Evolutionary conservation across 64 coral and sea anemone species (phyloP), one percentile per base, ranked within the genome.

Genomic region (Dendrophyllia cribrosa): DNA sequence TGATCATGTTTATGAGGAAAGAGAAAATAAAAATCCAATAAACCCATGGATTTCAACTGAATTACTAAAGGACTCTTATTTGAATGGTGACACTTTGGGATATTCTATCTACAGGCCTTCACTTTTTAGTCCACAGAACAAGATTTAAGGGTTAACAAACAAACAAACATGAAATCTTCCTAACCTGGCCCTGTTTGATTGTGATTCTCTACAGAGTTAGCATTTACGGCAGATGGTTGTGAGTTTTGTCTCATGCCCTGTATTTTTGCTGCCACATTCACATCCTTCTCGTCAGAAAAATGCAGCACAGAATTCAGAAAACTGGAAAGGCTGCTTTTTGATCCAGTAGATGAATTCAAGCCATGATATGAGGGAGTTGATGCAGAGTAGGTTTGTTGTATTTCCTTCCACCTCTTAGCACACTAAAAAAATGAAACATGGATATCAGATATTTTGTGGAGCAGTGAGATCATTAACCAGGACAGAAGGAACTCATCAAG

Each of bases 331-430:
- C 88, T 82, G 22, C 64, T 94, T 34, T 34, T 34, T 9, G 55
- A 66, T 43, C 24, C 76, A 21, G 61, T 66, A 83, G 52, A 52
- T 58, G 77, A 59, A 52, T 71, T 44, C 44, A 75, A 16, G 58
- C 21, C 55, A 20, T 47, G 20, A 24, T 44, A 51, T 50, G 59
- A 51, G 6, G 12, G 11, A 76, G 4, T 66, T 5, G 59, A 74
- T 58, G 92, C 67, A 22, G 73, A 73, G 53, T 53, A 48, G 43
- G 61, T 51, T 21, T 84, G 60, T 51, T 97, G 88, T 50, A 97
- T 60, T 51, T 97, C 95, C 64, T 88, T 94, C 95, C 95, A 97
- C 72, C 95, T 51, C 13, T 62, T 97, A 10, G 88, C 93, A 74
- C 95, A 96, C 95, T 96, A n/a, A 22, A 66, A 70, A 83, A 8